Evolutionary conservation across 1,140 invertebrate species (phyloP).

Genomic region (Stenopsyche tienmushanensis): DNA sequence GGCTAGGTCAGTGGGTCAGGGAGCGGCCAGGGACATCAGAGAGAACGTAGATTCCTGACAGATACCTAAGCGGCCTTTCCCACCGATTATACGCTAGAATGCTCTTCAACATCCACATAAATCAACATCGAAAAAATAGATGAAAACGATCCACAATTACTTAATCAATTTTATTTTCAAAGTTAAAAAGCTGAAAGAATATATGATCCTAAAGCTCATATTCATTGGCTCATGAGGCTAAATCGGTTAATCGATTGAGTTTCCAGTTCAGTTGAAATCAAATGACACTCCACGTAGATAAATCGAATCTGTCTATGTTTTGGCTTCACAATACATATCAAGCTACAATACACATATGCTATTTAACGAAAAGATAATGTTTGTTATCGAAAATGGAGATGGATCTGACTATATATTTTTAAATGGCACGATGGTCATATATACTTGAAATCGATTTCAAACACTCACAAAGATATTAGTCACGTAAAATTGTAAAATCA

Average conservation of each 20-base stretch:
- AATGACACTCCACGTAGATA: not conserved
- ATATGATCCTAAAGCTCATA: conserved; percentile 12
- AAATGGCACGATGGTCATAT: too few species aligned
- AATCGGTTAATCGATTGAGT: conserved; percentile 12
- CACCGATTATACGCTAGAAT: not conserved
- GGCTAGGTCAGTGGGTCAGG: conserved; percentile 24
- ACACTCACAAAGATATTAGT: too few species aligned
- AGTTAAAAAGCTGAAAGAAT: not conserved
- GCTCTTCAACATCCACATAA: not conserved
- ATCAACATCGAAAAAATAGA: not conserved
- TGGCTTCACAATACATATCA: not conserved
- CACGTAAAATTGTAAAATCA: too few species aligned
- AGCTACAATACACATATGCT: not conserved
- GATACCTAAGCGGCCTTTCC: not conserved
- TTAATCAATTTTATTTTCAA: not conserved
- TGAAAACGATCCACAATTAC: not conserved
- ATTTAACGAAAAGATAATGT: not conserved
- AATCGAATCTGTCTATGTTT: not conserved
- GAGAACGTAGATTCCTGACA: not conserved
- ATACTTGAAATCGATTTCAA: too few species aligned
- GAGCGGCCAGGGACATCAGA: conserved; percentile 9
- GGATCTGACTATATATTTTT: not conserved
- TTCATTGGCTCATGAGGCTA: conserved; percentile 12
- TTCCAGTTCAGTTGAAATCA: conserved; percentile 14
- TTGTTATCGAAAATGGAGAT: not conserved